These are phyloP conservation scores for Liposcelis brunnea DNA, from an alignment of 2,888 invertebrate species.

Conservation along the genomic window DNA sequence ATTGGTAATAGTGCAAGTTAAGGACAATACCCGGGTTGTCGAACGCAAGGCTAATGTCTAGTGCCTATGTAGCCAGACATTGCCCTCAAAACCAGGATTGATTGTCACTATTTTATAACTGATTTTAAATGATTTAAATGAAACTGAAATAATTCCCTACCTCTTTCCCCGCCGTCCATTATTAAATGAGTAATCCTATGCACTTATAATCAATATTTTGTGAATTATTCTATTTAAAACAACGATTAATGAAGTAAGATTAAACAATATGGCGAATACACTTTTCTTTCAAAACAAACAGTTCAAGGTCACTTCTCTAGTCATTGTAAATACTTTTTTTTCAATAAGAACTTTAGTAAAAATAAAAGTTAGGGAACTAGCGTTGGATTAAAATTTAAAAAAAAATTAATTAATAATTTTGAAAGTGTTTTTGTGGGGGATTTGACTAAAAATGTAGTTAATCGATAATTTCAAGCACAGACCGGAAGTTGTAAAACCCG, in stretches of 20 bases:
- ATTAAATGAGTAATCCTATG: not conserved
- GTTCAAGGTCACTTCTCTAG: slow-evolving; percentile 4
- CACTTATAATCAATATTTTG: too few relatives aligned
- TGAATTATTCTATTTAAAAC: not conserved
- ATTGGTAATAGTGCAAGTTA: too few relatives aligned
- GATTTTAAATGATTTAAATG: too few relatives aligned
- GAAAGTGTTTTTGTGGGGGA: too few relatives aligned
- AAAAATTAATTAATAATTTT: not conserved
- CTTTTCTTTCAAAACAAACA: slow-evolving; percentile 8
- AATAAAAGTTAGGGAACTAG: not conserved
- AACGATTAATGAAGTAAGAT: not conserved
- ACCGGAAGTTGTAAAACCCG: too few relatives aligned
- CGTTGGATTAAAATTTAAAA: not conserved
- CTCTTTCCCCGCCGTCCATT: slow-evolving; percentile 7
- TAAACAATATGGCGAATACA: slow-evolving; percentile 8
- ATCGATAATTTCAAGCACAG: too few relatives aligned
- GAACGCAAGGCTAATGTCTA: too few relatives aligned
- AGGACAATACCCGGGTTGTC: too few relatives aligned
- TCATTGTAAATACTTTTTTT: not conserved
- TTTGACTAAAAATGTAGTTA: too few relatives aligned
- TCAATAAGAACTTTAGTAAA: not conserved
- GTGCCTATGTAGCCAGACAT: too few relatives aligned
- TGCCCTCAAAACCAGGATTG: too few relatives aligned
- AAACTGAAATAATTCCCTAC: not conserved
- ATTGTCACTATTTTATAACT: too few relatives aligned